Conservation (phyloP, 2,113 vertebrate genomes). For the Aviceda subcristata region DNA sequence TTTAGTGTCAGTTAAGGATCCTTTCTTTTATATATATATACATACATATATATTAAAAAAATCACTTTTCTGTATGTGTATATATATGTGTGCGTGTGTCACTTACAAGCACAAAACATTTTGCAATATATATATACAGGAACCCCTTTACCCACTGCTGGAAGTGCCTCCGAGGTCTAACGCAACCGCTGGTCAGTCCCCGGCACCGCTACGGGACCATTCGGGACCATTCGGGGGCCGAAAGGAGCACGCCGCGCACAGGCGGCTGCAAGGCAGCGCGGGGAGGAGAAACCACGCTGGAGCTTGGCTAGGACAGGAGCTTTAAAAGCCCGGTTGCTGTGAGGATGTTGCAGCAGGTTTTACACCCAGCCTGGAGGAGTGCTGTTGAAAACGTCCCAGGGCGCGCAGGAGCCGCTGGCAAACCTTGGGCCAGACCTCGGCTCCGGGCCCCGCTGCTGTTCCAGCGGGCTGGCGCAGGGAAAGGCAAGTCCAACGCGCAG, state of each 20-base stretch:
- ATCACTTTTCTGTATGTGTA: not conserved
- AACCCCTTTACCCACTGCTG: not conserved
- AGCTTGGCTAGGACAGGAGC: not conserved
- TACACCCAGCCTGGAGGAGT: accelerated
- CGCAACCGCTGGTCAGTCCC: not conserved
- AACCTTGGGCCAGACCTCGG: not conserved
- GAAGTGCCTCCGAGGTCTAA: not conserved
- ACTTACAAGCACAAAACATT: not conserved
- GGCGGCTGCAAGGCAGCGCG: not conserved
- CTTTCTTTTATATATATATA: not conserved
- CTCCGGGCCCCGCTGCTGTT: accelerated
- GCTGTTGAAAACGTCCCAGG: not conserved
- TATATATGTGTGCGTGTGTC: not conserved
- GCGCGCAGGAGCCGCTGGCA: not conserved
- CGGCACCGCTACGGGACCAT: accelerated
- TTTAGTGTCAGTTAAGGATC: constrained; percentile 20
- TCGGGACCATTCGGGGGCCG: accelerated
- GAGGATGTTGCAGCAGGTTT: not conserved
- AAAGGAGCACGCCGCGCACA: accelerated
- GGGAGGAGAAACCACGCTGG: accelerated
- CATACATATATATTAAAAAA: not conserved
- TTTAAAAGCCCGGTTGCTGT: accelerated
- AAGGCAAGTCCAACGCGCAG: not conserved
- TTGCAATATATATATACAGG: not conserved
- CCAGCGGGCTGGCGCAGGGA: accelerated